Base-by-base conservation (phyloP, 2,797 vertebrate genomes). In the Sarcophilus harrisii region DNA sequence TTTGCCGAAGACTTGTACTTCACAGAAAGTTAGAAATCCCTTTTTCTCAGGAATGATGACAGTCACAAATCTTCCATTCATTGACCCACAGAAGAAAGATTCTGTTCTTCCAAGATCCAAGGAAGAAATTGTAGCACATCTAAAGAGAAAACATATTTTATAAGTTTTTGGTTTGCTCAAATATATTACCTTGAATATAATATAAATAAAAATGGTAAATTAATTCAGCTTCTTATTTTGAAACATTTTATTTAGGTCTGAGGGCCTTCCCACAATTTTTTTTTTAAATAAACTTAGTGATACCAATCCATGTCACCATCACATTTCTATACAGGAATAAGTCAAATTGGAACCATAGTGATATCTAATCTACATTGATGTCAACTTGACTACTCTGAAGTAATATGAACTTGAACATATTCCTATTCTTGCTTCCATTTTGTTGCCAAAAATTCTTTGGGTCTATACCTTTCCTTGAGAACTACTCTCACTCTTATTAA, bases 11-110 rank as follows among this genome's bases (percentile, higher is more conserved):
- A 93, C 28, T 87, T 97, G 95, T 55, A 97, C 94, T 90, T 97
- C 96, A 95, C 96, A 97, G 57, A 98, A 91, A 2, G 94, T 62
- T n/a, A 97, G 95, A 91, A 90, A 95, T 57, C 95, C 92, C 5
- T 54, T 91, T 92, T 91, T 87, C 45, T 96, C 91, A 0, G 96
- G 96, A n/a, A 97, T 91, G 18, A 93, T 96, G 57, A 97, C 45
- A 32, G 97, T 96, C 49, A 97, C 93, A 8, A 97, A 97, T 58
- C 92, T 91, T 10, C 96, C 96, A 81, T 95, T 92, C 93, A 96
- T 97, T 27, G 93, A 92, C 57, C 62, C 96, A 92, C 94, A 97
- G 95, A 90, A 91, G 49, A 97, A 98, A 52, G 96, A 38, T 45
- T 96, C 29, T 16, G 95, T 97, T 93, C 97, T 90, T 24, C 94